Conservation (phyloP, 2,888 invertebrate genomes). For the Heliconius erato region DNA sequence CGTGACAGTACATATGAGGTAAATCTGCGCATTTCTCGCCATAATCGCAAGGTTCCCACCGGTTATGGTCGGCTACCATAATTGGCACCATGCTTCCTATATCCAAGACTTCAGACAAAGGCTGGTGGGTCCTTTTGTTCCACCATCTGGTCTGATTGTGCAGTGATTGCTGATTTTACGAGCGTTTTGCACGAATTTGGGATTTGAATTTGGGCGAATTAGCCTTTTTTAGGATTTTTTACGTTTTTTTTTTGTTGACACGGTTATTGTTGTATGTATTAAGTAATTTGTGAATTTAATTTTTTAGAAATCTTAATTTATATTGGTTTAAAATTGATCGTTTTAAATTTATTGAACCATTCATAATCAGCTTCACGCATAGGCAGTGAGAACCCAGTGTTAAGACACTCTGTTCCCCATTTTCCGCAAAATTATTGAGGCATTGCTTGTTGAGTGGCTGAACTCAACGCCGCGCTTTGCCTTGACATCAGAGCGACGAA, state of each 20-base stretch:
- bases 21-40: conserved; percentile 53
- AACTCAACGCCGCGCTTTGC: no score
- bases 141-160: conserved; percentile 38
- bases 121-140: conserved; percentile 30
- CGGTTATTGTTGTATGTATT: neutral
- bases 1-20: conserved; percentile 51
- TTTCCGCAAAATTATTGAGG: no score
- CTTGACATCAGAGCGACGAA: no score
- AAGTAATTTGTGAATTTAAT: neutral
- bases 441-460: no score
- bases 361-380: no score
- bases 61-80: conserved; percentile 48
- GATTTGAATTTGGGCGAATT: neutral
- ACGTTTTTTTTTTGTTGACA: neutral
- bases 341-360: no score
- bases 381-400: no score
- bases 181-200: conserved; percentile 6
- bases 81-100: conserved; percentile 55
- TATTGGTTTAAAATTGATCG: no score
- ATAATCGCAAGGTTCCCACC: conserved; percentile 47
- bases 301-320: neutral
- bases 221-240: neutral
- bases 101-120: conserved; percentile 42
- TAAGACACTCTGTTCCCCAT: no score
- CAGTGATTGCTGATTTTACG: conserved; percentile 22